These are phyloP conservation scores for Archegozetes longisetosus DNA, from an alignment of 1,140 invertebrate genomes.

Conservation along the genomic window DNA sequence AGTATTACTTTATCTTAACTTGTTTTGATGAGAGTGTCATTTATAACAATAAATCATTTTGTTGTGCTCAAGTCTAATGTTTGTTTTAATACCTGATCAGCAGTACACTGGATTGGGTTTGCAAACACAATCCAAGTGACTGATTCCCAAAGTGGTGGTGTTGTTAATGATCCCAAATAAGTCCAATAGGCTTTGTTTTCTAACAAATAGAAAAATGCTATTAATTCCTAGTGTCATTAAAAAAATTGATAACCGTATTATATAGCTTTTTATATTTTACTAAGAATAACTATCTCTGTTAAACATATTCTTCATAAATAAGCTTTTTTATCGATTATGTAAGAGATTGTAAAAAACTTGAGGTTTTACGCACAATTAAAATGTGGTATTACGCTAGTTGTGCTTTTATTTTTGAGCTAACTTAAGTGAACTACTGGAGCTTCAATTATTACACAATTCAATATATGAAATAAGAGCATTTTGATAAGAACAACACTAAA, in stretches of 20 bases:
- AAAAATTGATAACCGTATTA: neutral
- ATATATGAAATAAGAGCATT: no score
- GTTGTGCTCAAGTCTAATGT: neutral
- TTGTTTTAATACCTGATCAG: constrained; percentile 54
- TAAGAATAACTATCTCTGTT: no score
- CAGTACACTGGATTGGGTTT: constrained; percentile 68
- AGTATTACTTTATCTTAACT: neutral
- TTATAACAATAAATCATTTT: neutral
- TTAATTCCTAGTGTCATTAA: neutral
- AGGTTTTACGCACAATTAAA: no score
- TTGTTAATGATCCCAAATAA: constrained; percentile 86
- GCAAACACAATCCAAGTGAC: constrained; percentile 96
- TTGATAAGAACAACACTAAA: no score
- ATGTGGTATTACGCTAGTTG: no score
- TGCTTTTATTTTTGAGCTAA: no score
- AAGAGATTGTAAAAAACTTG: no score
- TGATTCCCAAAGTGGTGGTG: constrained; percentile 86
- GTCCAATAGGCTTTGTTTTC: constrained; percentile 57
- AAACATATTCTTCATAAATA: no score
- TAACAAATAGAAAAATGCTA: neutral
- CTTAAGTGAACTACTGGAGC: no score
- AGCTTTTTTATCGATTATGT: no score
- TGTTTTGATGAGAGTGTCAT: neutral
- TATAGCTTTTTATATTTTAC: neutral
- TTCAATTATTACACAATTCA: no score